Conservation (phyloP, 2,888 invertebrate genomes). For the Incurvaria masculella region DNA sequence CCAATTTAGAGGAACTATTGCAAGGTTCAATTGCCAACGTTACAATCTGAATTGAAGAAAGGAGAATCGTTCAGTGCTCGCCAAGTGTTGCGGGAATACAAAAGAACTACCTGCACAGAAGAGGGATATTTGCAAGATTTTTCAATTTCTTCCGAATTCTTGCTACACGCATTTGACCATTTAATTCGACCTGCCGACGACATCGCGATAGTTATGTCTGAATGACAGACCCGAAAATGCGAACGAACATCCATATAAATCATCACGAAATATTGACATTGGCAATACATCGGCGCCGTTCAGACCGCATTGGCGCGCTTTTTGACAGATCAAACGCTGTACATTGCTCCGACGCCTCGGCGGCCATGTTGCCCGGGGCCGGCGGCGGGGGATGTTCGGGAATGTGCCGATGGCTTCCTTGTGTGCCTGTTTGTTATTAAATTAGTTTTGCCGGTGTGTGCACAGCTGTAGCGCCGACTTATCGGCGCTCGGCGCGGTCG, state of each 20-base stretch:
- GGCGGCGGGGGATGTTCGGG: background rate
- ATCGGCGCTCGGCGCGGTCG: background rate
- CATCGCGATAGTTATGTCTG: background rate
- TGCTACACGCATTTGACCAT: no score
- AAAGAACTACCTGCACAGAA: no score
- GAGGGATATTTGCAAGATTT: no score
- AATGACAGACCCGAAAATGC: background rate
- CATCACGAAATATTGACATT: background rate
- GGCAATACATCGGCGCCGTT: background rate
- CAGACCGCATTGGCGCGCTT: background rate
- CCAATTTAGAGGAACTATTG: no score
- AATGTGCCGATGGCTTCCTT: background rate
- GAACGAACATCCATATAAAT: background rate
- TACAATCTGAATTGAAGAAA: no score
- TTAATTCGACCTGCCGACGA: no score
- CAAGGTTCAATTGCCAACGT: no score
- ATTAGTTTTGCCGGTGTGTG: background rate
- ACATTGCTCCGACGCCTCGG: background rate
- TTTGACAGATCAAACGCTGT: background rate
- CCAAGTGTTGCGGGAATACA: no score
- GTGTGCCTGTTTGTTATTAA: background rate
- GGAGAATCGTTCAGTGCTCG: no score
- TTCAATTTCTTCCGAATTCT: no score
- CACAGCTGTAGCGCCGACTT: background rate
- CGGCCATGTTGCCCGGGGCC: background rate